Base-by-base conservation (phyloP, 2,797 vertebrate genomes). In the Spea hammondii region DNA sequence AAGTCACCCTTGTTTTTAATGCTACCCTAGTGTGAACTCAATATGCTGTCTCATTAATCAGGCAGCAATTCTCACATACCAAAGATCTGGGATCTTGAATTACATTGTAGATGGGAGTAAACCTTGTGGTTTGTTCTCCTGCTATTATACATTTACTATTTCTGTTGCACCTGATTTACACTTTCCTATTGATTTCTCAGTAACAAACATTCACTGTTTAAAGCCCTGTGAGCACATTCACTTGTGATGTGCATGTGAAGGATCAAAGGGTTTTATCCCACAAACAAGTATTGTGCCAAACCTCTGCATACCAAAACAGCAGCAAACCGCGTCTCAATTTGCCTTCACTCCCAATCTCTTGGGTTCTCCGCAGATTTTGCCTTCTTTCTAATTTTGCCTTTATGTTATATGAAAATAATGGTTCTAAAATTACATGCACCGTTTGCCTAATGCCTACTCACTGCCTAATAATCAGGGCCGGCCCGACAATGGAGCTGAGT, bases 261-360 rank as follows among this genome's bases (percentile, higher is more conserved):
- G 53, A 74, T 79, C 65, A 73, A 79, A 73, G 54, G 47, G 6
- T 14, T 74, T 79, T 62, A 73, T 60, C 44, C 77, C 77, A 69
- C 70, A 74, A 79, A 11, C 32, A 50, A 5, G 64, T 54, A 57
- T 57, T 47, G 53, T 66, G 77, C 77, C 70, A 79, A 73, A 72
- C 64, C 70, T 53, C 69, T 46, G 48, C 62, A 73, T 72, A 72
- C 14, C 62, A 59, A 73, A 50, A 66, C 4, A 66, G 47, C 13
- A 72, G 48, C 51, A 14, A 69, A 68, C 44, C 65, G 69, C 48
- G 5, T 60, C 65, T 77, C 13, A 48, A 59, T 67, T 54, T 50
- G 68, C 4, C 57, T 11, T 5, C 13, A 45, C n/a, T n/a, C 32
- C 1, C 8, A 32, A 65, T 3, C 65, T 83, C 44, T 50, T 11